phyloP scores from a whole-genome alignment of 2,797 vertebrate genomes.

The Hypotaenidia okinawae region DNA sequence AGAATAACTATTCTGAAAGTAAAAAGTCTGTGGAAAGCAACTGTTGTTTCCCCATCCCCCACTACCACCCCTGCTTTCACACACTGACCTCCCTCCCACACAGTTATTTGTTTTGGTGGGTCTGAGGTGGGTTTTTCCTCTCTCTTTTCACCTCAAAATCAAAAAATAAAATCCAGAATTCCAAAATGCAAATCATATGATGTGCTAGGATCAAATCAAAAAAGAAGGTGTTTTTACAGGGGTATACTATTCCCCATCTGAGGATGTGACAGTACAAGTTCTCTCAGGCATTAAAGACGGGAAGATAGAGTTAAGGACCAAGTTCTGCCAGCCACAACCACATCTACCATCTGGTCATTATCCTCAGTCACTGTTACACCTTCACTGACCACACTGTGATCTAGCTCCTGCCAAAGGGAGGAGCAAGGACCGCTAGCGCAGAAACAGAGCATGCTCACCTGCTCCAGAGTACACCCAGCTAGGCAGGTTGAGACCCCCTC shows the following conservation, averaged over 20 bases:
- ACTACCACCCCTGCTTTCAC: neutral
- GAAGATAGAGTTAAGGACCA: neutral
- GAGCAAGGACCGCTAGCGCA: neutral
- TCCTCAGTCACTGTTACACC: neutral
- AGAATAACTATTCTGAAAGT: neutral
- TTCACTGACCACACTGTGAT: neutral
- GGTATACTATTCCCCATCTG: neutral
- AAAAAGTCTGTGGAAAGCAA: neutral
- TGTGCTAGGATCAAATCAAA: neutral
- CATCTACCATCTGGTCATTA: neutral
- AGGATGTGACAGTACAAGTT: neutral
- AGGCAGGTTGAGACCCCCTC: neutral
- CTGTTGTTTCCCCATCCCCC: neutral
- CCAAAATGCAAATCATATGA: neutral
- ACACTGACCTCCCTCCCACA: neutral
- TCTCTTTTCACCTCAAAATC: neutral
- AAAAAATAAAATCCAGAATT: neutral
- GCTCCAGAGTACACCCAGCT: neutral
- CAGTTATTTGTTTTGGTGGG: neutral
- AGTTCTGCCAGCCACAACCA: neutral
- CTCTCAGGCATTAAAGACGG: neutral
- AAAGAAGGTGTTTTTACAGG: neutral
- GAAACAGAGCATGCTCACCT: neutral
- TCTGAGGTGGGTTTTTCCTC: neutral
- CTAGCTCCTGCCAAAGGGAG: neutral